Evolutionary conservation across 2,888 invertebrate genomes (phyloP).

Genomic region (Lithophane socia): DNA sequence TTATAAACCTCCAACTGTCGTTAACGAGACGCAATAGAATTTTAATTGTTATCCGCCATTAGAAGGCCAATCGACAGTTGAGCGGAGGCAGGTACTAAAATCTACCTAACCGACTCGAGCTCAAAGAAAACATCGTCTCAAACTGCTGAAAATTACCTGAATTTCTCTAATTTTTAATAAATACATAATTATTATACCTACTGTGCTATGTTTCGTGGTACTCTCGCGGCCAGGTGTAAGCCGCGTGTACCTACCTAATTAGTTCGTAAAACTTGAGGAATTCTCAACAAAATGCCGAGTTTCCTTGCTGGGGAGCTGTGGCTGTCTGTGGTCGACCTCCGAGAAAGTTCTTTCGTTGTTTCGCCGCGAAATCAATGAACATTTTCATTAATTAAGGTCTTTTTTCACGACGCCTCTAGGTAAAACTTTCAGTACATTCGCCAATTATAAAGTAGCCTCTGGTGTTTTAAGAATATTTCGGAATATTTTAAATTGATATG

Average conservation of each 20-base stretch:
- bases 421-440: neutral
- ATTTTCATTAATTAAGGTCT: constrained; percentile 57
- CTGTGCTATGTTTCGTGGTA: constrained; percentile 9
- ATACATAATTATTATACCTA: constrained; percentile 6
- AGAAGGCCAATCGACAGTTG: too few species aligned
- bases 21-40: too few species aligned
- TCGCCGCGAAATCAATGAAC: constrained; percentile 59
- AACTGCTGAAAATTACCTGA: neutral
- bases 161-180: constrained; percentile 7
- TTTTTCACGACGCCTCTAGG: neutral
- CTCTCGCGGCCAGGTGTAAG: constrained; percentile 43
- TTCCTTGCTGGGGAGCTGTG: constrained; percentile 9
- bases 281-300: constrained; percentile 51
- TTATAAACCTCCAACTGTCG: too few species aligned
- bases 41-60: too few species aligned
- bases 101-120: neutral
- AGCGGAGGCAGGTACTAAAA: neutral
- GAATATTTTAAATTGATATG: neutral
- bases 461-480: neutral
- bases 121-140: too few species aligned
- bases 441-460: constrained; percentile 27
- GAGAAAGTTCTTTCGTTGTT: constrained; percentile 60
- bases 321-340: constrained; percentile 7
- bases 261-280: constrained; percentile 59
- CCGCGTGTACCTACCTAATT: constrained; percentile 48